These are phyloP conservation scores for Sebastes nivosus DNA, from an alignment of 2,797 vertebrate genomes.

Conservation along the genomic window DNA sequence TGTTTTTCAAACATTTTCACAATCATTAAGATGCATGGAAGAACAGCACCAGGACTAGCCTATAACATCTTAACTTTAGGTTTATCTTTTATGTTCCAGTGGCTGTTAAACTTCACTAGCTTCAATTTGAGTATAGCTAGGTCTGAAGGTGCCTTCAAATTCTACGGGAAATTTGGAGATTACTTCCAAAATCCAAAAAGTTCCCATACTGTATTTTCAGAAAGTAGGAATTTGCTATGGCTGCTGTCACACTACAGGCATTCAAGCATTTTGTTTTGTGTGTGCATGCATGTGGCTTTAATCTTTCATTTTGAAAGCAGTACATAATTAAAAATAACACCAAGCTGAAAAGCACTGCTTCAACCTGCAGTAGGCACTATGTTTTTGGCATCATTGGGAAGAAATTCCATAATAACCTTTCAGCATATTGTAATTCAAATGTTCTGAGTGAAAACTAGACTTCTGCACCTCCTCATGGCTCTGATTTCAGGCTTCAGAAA, in stretches of 20 bases:
- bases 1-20: neutral
- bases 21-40: neutral
- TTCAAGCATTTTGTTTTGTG: neutral
- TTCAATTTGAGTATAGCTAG: neutral
- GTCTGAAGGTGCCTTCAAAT: slow-evolving; percentile 4
- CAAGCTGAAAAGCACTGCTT: neutral
- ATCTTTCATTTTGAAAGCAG: neutral
- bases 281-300: neutral
- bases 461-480: too few species aligned
- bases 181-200: neutral
- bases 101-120: neutral
- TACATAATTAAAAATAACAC: neutral
- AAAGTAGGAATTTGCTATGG: neutral
- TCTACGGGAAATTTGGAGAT: neutral
- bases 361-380: too few species aligned
- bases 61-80: neutral
- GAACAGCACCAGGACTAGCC: neutral
- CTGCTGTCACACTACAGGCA: neutral
- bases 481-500: too few species aligned
- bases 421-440: too few species aligned
- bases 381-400: too few species aligned
- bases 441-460: too few species aligned
- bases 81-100: neutral
- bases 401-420: too few species aligned
- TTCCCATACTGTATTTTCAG: neutral